Conservation (phyloP, 2,113 vertebrate genomes). For the Salvator merianae region DNA sequence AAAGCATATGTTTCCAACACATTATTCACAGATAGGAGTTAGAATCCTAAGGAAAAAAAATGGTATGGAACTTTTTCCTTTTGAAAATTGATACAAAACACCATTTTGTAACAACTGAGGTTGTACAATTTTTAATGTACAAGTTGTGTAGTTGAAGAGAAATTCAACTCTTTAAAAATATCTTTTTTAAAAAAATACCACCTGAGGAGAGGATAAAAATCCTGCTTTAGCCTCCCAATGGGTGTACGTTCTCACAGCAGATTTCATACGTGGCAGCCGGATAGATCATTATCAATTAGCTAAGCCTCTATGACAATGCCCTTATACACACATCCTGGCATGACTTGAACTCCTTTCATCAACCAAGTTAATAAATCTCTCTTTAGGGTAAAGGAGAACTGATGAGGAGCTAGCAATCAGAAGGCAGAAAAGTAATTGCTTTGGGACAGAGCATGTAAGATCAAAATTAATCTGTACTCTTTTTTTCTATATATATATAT, state of each 20-base stretch:
- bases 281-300: background rate
- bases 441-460: too few relatives aligned
- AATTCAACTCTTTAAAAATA: background rate
- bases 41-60: background rate
- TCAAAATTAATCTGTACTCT: too few relatives aligned
- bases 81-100: background rate
- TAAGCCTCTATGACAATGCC: rapidly evolving
- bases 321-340: background rate
- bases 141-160: too few relatives aligned
- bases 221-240: background rate
- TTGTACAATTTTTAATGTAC: too few relatives aligned
- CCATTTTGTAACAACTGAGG: too few relatives aligned
- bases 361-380: background rate
- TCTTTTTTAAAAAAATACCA: background rate
- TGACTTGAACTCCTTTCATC: background rate
- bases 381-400: background rate
- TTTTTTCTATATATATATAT: too few relatives aligned
- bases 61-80: background rate
- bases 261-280: conserved; percentile 12
- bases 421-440: background rate
- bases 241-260: background rate
- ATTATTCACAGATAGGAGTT: background rate
- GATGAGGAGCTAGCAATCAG: background rate
- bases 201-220: conserved; percentile 5
- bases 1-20: too few relatives aligned